Percentiles rank a stretch among this genome's conserved stretches.
Conservation (phyloP, 2,113 vertebrate species). For the Anoura caudifer region DNA sequence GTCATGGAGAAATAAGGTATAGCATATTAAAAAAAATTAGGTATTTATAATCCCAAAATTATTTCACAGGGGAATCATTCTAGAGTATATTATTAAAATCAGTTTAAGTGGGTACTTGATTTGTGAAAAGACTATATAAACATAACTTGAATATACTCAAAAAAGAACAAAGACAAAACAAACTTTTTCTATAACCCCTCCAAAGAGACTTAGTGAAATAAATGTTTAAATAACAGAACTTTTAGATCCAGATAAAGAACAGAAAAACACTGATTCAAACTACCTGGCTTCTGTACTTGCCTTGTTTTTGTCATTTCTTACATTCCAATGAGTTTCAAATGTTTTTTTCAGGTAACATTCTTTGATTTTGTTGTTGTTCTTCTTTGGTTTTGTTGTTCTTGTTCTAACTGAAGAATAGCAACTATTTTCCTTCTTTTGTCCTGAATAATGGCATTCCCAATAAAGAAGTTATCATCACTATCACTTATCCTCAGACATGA, state of each 20-base stretch:
- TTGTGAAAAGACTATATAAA: neutral
- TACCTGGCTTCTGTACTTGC: conserved; percentile 36
- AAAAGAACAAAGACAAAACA: neutral
- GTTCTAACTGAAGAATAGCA: conserved; percentile 24
- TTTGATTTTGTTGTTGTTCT: neutral
- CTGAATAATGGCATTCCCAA: conserved; percentile 84
- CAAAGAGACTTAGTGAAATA: neutral
- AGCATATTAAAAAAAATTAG: neutral
- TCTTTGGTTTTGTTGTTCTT: neutral
- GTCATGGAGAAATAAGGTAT: no score
- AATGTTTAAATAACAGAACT: neutral
- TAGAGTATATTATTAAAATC: neutral
- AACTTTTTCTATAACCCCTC: neutral
- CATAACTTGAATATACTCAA: neutral
- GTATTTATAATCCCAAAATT: neutral
- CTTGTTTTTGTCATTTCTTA: neutral
- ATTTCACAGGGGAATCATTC: neutral
- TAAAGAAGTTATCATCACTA: conserved; percentile 86
- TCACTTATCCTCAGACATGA: conserved; percentile 84
- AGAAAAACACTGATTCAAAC: conserved; percentile 85
- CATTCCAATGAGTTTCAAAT: neutral
- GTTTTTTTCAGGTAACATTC: neutral
- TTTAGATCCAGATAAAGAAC: conserved; percentile 78
- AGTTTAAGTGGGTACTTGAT: neutral
- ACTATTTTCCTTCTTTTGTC: conserved; percentile 80